Evolutionary conservation across 2,113 vertebrate genomes (phyloP).

Genomic region (Perca schrenkii): DNA sequence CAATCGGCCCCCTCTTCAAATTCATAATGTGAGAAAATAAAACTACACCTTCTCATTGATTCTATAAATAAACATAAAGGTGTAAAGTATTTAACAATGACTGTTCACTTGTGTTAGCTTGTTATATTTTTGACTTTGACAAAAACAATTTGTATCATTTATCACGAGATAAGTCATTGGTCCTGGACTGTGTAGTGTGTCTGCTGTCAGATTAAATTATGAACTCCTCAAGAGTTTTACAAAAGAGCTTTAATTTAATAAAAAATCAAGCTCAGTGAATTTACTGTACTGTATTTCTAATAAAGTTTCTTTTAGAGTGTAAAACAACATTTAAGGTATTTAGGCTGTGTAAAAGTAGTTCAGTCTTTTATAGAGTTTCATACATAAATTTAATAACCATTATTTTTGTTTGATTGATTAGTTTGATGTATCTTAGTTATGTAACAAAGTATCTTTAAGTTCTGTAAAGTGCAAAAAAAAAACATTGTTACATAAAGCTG

Average conservation of each 20-base stretch:
- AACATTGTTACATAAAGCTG: not conserved
- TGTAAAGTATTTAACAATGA: not conserved
- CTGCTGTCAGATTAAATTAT: not conserved
- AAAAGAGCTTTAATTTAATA: not conserved
- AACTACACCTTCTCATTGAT: not conserved
- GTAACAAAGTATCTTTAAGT: constrained; percentile 2
- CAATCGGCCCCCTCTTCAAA: not conserved
- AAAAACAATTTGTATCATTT: not conserved
- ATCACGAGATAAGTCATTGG: not conserved
- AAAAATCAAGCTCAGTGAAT: not conserved
- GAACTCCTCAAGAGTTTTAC: not conserved
- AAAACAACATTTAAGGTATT: not conserved
- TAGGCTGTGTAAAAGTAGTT: not conserved
- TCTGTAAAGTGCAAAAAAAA: not conserved
- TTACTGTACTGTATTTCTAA: not conserved
- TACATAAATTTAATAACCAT: not conserved
- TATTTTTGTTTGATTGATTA: not conserved
- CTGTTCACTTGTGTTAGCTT: not conserved
- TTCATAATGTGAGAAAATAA: not conserved
- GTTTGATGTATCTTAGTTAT: not conserved
- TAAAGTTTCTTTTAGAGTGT: too few relatives aligned
- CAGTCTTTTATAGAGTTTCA: not conserved
- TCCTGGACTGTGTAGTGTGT: too few relatives aligned
- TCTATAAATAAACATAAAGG: not conserved
- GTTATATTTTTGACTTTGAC: not conserved